phyloP scores from a whole-genome alignment of 2,888 invertebrate species.

The Idaea straminata region DNA sequence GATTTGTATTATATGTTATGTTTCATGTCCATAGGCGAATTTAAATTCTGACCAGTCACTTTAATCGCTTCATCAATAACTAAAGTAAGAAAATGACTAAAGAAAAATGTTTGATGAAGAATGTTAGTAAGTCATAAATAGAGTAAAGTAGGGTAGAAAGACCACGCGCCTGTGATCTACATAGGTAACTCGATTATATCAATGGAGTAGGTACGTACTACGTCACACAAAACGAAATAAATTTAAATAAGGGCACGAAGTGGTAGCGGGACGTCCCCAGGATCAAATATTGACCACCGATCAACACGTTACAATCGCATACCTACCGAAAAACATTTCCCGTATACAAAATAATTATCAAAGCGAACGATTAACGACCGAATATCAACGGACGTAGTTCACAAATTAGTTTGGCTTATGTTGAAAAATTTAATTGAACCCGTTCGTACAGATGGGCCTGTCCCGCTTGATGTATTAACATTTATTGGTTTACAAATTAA shows the following conservation, averaged over 20 bases:
- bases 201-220: background rate
- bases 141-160: too few relatives aligned
- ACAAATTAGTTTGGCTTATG: conserved; percentile 70
- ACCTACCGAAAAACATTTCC: conserved; percentile 67
- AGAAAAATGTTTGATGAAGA: too few relatives aligned
- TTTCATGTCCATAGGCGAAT: too few relatives aligned
- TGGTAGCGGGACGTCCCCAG: conserved; percentile 45
- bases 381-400: conserved; percentile 62
- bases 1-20: too few relatives aligned
- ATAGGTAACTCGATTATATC: conserved; percentile 10
- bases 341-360: conserved; percentile 67
- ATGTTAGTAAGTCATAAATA: too few relatives aligned
- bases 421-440: conserved; percentile 68
- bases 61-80: too few relatives aligned
- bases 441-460: conserved; percentile 42
- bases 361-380: conserved; percentile 50
- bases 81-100: too few relatives aligned
- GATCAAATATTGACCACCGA: conserved; percentile 73
- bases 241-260: conserved; percentile 50
- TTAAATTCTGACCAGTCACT: too few relatives aligned
- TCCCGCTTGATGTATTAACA: conserved; percentile 73
- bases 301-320: conserved; percentile 68
- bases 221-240: conserved; percentile 34
- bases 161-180: too few relatives aligned
- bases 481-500: conserved; percentile 79